A percentile compares a stretch with the other conserved stretches of the same genome.
Evolutionary conservation across 2,797 vertebrate genomes (phyloP).

Genomic region (Coranthus polyacanthus): DNA sequence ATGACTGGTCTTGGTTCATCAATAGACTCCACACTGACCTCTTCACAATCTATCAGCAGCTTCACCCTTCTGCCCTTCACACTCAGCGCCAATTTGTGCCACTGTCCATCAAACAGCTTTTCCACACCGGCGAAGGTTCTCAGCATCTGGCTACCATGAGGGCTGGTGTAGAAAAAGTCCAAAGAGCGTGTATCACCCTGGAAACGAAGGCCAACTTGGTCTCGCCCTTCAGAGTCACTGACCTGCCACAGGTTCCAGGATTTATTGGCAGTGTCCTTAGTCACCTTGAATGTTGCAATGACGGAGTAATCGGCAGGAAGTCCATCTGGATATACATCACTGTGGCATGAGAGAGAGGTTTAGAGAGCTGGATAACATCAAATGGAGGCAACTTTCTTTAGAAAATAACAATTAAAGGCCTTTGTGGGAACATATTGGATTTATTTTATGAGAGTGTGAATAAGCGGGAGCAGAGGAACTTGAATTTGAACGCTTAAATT

Average conservation of each 20-base stretch:
- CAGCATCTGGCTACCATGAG: constrained; percentile 68
- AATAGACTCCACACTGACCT: constrained; percentile 72
- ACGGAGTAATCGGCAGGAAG: constrained; percentile 83
- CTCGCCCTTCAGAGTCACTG: constrained; percentile 78
- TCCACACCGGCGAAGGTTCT: constrained; percentile 75
- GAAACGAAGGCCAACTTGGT: constrained; percentile 78
- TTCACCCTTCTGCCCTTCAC: constrained; percentile 78
- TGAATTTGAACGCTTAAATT: no score
- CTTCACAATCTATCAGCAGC: constrained; percentile 82
- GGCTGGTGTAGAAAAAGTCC: constrained; percentile 79
- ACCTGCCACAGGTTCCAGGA: constrained; percentile 87
- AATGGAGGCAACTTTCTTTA: constrained; percentile 22
- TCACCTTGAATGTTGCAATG: constrained; percentile 83
- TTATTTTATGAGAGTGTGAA: constrained; percentile 14
- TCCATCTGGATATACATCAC: constrained; percentile 80
- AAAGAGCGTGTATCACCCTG: constrained; percentile 75
- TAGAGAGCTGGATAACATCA: constrained; percentile 18
- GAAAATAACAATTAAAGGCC: constrained; percentile 12
- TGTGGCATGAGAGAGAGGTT: constrained; percentile 54
- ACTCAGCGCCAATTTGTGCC: constrained; percentile 84
- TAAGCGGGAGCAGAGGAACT: constrained; percentile 33
- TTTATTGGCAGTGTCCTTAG: constrained; percentile 65
- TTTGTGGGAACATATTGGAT: constrained; percentile 24
- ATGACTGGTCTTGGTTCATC: constrained; percentile 66
- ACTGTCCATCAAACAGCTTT: constrained; percentile 83